Conservation (phyloP, 2,888 invertebrate genomes). For the Cephalotes varians region DNA sequence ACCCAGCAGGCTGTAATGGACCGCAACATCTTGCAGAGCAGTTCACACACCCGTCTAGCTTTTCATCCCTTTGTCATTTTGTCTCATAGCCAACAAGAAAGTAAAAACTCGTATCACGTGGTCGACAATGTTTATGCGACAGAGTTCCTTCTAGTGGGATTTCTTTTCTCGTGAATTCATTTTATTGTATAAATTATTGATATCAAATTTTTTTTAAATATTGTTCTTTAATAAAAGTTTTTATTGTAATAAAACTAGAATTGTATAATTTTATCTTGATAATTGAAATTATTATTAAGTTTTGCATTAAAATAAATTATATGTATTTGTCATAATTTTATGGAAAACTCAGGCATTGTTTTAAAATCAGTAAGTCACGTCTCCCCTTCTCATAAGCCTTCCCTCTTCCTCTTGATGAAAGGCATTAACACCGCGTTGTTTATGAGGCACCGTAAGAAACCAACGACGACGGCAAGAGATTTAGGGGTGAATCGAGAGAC, state of each 20-base stretch:
- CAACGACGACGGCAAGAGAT: constrained; percentile 41
- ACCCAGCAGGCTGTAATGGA: constrained; percentile 81
- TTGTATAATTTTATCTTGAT: not conserved
- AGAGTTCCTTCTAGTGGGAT: not conserved
- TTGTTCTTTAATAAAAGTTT: not conserved
- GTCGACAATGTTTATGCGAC: constrained; percentile 2
- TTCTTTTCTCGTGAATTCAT: constrained; percentile 17
- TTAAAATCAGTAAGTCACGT: constrained; percentile 57
- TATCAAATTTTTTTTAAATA: not conserved
- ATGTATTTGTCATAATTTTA: not conserved
- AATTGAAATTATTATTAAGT: not conserved
- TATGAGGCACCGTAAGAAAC: constrained; percentile 72
- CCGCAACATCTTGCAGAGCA: constrained; percentile 83
- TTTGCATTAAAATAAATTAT: constrained; percentile 1
- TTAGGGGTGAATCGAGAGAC: constrained; percentile 53
- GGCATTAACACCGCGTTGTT: constrained; percentile 75
- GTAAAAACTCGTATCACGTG: constrained; percentile 48
- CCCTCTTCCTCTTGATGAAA: constrained; percentile 62
- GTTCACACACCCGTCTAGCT: constrained; percentile 76
- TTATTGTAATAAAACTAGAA: not conserved
- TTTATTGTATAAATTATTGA: not conserved
- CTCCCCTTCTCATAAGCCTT: constrained; percentile 24
- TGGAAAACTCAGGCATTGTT: constrained; percentile 31
- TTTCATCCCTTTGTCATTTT: constrained; percentile 49
- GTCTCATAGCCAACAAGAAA: constrained; percentile 28